Conservation (phyloP, 2,888 invertebrate species). For the Brassicogethes aeneus region DNA sequence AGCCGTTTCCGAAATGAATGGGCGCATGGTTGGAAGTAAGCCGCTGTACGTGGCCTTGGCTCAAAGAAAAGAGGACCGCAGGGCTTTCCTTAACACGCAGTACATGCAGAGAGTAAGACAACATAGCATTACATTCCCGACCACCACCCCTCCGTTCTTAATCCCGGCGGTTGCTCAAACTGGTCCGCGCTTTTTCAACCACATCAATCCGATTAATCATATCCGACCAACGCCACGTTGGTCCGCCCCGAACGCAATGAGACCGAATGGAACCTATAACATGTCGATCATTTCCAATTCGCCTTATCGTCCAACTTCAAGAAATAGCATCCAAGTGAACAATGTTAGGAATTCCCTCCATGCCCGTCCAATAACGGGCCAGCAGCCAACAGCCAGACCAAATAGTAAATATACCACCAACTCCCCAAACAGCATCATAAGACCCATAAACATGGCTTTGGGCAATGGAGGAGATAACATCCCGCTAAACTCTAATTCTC, state of each 20-base stretch:
- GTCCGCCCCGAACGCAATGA: slow-evolving; percentile 62
- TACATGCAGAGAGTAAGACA: slow-evolving; percentile 63
- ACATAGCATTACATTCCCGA: slow-evolving; percentile 76
- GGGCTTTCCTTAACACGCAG: slow-evolving; percentile 57
- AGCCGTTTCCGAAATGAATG: slow-evolving; percentile 65
- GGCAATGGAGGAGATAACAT: slow-evolving; percentile 47
- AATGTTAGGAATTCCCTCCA: slow-evolving; percentile 53
- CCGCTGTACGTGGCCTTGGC: slow-evolving; percentile 65
- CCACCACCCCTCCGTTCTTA: slow-evolving; percentile 64
- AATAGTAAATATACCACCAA: slow-evolving; percentile 82
- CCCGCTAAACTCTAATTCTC: slow-evolving; percentile 84
- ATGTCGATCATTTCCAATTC: slow-evolving; percentile 42
- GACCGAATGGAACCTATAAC: slow-evolving; percentile 56
- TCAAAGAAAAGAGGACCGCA: slow-evolving; percentile 62
- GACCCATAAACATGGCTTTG: slow-evolving; percentile 27
- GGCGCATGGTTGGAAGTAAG: slow-evolving; percentile 57
- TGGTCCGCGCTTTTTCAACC: slow-evolving; percentile 75
- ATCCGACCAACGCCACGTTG: slow-evolving; percentile 85
- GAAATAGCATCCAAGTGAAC: slow-evolving; percentile 50
- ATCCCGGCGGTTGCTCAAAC: slow-evolving; percentile 68
- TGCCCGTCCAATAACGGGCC: slow-evolving; percentile 22
- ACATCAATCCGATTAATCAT: slow-evolving; percentile 77
- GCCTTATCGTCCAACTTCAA: slow-evolving; percentile 30
- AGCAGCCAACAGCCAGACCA: slow-evolving; percentile 57
- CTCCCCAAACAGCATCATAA: slow-evolving; percentile 27